Conservation (phyloP, 2,113 vertebrate species). For the Vimba vimba region DNA sequence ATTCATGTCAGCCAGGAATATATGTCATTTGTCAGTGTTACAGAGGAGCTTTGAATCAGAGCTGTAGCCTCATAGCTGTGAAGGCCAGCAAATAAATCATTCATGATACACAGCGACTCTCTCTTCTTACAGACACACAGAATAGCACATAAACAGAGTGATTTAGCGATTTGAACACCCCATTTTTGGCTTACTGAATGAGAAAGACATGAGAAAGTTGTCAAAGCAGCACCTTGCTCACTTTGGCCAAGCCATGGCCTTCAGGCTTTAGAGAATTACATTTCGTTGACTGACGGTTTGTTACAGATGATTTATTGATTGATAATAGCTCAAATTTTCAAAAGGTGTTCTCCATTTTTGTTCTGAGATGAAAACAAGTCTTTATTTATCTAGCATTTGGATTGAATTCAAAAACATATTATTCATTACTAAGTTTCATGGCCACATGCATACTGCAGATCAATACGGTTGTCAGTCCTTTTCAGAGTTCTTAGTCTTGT, state of each 20-base stretch:
- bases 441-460: neutral
- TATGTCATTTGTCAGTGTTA: constrained; percentile 67
- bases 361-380: neutral
- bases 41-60: constrained; percentile 63
- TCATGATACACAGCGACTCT: constrained; percentile 68
- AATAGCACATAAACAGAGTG: constrained; percentile 72
- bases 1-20: constrained; percentile 60
- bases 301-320: constrained; percentile 35
- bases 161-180: constrained; percentile 66
- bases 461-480: neutral
- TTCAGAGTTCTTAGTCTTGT: constrained; percentile 6
- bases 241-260: constrained; percentile 32
- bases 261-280: constrained; percentile 27
- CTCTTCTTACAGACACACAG: constrained; percentile 63
- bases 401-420: constrained; percentile 11
- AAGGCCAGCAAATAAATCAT: constrained; percentile 76
- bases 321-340: constrained; percentile 34
- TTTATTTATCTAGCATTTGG: constrained; percentile 7
- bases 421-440: constrained; percentile 21
- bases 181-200: constrained; percentile 41
- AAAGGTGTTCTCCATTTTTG: neutral
- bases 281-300: constrained; percentile 13
- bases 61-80: constrained; percentile 50
- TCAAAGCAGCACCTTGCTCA: constrained; percentile 44
- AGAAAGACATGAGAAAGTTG: constrained; percentile 53